Conservation (phyloP, 2,797 vertebrate genomes). For the Macropodus opercularis region DNA sequence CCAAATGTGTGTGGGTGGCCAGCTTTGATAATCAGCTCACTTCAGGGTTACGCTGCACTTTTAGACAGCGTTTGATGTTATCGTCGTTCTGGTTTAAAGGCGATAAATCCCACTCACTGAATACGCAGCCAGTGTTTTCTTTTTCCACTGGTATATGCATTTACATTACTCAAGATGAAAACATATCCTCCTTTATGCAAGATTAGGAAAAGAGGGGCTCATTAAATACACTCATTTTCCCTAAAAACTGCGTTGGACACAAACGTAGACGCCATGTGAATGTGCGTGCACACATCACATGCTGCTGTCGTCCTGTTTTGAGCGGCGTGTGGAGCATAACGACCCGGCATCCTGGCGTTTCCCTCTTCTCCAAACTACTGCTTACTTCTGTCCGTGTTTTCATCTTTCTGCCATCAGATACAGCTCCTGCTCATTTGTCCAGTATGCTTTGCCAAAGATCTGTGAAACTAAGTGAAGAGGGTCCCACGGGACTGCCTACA, state of each 20-base stretch:
- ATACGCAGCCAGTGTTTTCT: constrained; percentile 32
- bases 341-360: constrained; percentile 1
- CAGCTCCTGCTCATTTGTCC: constrained; percentile 65
- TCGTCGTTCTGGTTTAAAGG: constrained; percentile 35
- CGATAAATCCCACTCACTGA: constrained; percentile 30
- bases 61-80: constrained; percentile 26
- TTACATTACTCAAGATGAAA: constrained; percentile 45
- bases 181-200: constrained; percentile 31
- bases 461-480: constrained; percentile 49
- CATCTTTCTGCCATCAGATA: constrained; percentile 54
- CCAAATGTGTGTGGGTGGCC: constrained; percentile 14
- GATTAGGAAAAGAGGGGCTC: constrained; percentile 36
- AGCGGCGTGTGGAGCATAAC: constrained; percentile 22
- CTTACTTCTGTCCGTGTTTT: constrained; percentile 31
- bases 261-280: constrained; percentile 46
- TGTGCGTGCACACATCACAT: constrained; percentile 18
- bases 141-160: constrained; percentile 37
- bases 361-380: constrained; percentile 23
- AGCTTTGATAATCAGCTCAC: constrained; percentile 32
- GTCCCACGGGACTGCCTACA: constrained; percentile 52
- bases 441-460: constrained; percentile 53
- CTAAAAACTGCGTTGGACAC: constrained; percentile 34
- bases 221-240: constrained; percentile 43
- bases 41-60: constrained; percentile 27
- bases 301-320: constrained; percentile 2